Evolutionary conservation across 2,113 vertebrate genomes (phyloP).

Genomic region (Hippoglossus stenolepis): DNA sequence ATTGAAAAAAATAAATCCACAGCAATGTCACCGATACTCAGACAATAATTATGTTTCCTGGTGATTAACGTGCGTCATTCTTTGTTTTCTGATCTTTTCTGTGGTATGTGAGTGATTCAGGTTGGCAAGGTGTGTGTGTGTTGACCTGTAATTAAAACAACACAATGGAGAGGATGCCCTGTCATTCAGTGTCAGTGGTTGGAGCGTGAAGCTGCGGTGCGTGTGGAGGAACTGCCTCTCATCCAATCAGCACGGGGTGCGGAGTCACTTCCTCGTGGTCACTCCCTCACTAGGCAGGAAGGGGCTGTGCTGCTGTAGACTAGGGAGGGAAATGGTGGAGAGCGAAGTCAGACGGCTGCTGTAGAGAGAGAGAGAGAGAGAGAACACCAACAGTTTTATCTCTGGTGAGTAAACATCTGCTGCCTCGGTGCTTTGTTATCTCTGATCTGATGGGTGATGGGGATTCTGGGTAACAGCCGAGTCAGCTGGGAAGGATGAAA

Average conservation of each 20-base stretch:
- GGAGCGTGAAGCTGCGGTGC: conserved; percentile 3
- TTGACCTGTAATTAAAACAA: conserved; percentile 1
- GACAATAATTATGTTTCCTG: neutral
- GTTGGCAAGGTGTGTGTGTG: conserved; percentile 12
- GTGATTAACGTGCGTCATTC: too few relatives aligned
- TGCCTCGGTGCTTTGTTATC: neutral
- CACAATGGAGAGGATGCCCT: conserved; percentile 25
- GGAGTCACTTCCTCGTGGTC: conserved; percentile 61
- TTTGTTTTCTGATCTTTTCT: neutral
- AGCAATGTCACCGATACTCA: neutral
- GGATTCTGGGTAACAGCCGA: conserved; percentile 16
- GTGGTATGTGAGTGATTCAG: neutral
- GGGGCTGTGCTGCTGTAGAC: conserved; percentile 45
- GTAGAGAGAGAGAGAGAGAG: conserved; percentile 39
- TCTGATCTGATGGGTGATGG: conserved; percentile 18
- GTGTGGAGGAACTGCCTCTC: conserved; percentile 24
- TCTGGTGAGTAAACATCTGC: conserved; percentile 68
- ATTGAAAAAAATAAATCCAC: neutral
- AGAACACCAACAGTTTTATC: conserved; percentile 37
- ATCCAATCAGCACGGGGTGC: conserved; percentile 62
- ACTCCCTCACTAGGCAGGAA: conserved; percentile 59
- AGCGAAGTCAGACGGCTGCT: conserved; percentile 36
- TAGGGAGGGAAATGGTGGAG: conserved; percentile 68
- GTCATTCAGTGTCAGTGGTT: neutral
- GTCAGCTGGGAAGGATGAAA: neutral